A percentile compares a stretch with the other conserved stretches of the same genome.
phyloP scores from a whole-genome alignment of 2,888 invertebrate genomes.

The Sinhomidia bicolor region DNA sequence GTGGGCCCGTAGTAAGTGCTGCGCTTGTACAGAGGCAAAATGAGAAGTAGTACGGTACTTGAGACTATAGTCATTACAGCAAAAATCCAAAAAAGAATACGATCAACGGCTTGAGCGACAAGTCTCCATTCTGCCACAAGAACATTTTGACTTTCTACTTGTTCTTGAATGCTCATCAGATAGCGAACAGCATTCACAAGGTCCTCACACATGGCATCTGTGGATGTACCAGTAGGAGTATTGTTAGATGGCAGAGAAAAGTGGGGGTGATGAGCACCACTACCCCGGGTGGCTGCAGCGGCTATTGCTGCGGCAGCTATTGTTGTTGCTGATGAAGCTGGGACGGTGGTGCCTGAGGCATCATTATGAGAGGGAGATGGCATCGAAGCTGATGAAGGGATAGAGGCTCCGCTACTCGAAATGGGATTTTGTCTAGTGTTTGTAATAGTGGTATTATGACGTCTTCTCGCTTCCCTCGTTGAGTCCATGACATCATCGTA shows the following conservation, averaged over 20 bases:
- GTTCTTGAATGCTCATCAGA: constrained; percentile 83
- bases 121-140: constrained; percentile 84
- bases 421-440: constrained; percentile 18
- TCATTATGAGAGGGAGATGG: constrained; percentile 9
- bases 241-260: background rate
- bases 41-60: constrained; percentile 83
- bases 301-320: constrained; percentile 40
- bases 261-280: background rate
- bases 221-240: constrained; percentile 43
- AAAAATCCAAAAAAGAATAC: constrained; percentile 84
- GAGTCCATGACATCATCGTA: constrained; percentile 29
- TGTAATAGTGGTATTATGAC: background rate
- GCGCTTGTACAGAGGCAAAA: constrained; percentile 82
- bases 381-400: background rate
- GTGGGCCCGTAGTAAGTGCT: constrained; percentile 71
- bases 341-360: background rate
- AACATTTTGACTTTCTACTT: constrained; percentile 82
- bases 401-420: background rate
- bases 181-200: constrained; percentile 82
- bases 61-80: constrained; percentile 83
- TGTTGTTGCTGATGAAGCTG: constrained; percentile 25
- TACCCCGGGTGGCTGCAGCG: constrained; percentile 34
- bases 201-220: constrained; percentile 81
- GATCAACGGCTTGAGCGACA: constrained; percentile 83
- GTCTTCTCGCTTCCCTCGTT: constrained; percentile 29